phyloP scores from a whole-genome alignment of 2,113 vertebrate genomes.

The Caranx melampygus region DNA sequence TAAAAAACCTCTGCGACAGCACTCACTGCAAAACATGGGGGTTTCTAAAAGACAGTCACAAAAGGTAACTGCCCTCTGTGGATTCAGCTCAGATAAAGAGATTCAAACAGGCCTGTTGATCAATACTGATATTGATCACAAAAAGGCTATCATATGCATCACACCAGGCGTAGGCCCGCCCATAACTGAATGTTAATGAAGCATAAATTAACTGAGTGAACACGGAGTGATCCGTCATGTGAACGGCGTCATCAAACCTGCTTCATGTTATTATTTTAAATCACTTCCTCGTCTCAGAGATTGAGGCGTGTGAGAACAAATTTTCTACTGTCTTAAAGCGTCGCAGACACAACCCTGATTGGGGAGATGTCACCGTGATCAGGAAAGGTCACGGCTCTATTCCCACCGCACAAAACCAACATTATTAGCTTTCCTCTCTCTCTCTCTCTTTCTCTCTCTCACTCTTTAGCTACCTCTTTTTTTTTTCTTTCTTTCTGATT shows the following conservation, averaged over 20 bases:
- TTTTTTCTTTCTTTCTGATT: background rate
- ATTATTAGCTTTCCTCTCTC: slow-evolving; percentile 43
- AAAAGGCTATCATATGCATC: slow-evolving; percentile 46
- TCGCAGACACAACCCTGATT: slow-evolving; percentile 38
- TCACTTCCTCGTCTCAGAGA: slow-evolving; percentile 17
- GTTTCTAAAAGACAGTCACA: background rate
- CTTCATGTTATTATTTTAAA: slow-evolving; percentile 37
- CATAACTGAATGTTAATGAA: slow-evolving; percentile 56
- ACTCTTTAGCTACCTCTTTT: too few species aligned
- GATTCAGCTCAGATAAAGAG: slow-evolving; percentile 36
- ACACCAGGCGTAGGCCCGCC: slow-evolving; percentile 6
- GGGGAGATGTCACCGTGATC: slow-evolving; percentile 49
- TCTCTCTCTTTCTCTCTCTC: background rate
- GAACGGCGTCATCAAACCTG: background rate
- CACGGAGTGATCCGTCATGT: background rate
- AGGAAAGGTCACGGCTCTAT: slow-evolving; percentile 54
- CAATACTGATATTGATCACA: slow-evolving; percentile 46
- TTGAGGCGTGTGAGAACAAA: slow-evolving; percentile 37
- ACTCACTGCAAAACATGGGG: background rate
- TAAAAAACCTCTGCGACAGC: slow-evolving; percentile 23
- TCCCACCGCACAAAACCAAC: slow-evolving; percentile 47
- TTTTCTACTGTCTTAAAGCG: slow-evolving; percentile 24
- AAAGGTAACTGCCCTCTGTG: background rate
- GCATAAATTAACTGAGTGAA: slow-evolving; percentile 54
- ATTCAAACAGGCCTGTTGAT: slow-evolving; percentile 22